Conservation (phyloP, 1,140 invertebrate species). For the Manduca sexta region DNA sequence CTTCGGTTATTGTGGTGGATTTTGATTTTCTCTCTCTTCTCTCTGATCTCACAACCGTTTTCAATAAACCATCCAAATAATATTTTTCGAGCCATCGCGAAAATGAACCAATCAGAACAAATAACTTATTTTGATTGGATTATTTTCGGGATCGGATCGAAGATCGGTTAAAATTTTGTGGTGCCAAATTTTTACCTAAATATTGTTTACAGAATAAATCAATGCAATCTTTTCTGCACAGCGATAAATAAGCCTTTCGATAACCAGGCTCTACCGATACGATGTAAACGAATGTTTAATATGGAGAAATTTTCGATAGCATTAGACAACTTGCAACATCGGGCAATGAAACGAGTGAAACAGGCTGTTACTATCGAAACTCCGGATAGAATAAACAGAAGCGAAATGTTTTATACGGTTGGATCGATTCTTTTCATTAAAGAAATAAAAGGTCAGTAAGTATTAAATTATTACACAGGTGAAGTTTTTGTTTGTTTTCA, state of each 20-base stretch:
- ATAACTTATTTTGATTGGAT: no score
- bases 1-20: no score
- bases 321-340: slow-evolving; percentile 52
- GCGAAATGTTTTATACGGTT: slow-evolving; percentile 55
- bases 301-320: slow-evolving; percentile 54
- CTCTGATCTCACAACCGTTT: no score
- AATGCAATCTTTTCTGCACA: slow-evolving; percentile 64
- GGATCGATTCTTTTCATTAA: slow-evolving; percentile 62
- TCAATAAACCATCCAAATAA: not conserved
- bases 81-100: no score
- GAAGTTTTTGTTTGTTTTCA: not conserved
- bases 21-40: no score
- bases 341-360: slow-evolving; percentile 46
- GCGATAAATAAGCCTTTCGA: slow-evolving; percentile 79
- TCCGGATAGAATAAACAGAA: slow-evolving; percentile 46
- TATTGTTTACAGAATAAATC: slow-evolving; percentile 53
- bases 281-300: slow-evolving; percentile 77
- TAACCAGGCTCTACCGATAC: slow-evolving; percentile 63
- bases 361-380: slow-evolving; percentile 50
- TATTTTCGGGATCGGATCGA: no score
- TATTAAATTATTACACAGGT: not conserved
- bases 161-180: no score
- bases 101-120: no score
- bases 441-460: slow-evolving; percentile 54
- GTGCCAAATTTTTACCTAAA: no score